Percentiles rank a stretch among this genome's conserved stretches.
Conservation (phyloP, 1,140 invertebrate species). For the Archivesica marissinica region DNA sequence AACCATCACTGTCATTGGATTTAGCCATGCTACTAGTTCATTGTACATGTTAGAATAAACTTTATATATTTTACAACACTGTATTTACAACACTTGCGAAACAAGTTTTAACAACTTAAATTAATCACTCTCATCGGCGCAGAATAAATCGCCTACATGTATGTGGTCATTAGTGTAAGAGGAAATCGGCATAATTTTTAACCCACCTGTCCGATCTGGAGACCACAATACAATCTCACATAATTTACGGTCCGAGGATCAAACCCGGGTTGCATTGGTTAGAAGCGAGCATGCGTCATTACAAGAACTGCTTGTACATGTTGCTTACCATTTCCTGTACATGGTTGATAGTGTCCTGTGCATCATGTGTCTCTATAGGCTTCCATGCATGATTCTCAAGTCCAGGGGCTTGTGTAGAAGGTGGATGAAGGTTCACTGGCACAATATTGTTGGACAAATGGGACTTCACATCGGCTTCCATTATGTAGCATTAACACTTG, state of each 20-base stretch:
- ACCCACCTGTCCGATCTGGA: no score
- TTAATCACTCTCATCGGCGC: background rate
- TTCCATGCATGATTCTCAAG: conserved; percentile 28
- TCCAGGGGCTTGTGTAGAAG: background rate
- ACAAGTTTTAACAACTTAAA: no score
- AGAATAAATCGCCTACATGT: background rate
- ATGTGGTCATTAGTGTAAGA: background rate
- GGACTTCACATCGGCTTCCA: conserved; percentile 9
- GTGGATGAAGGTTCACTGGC: background rate
- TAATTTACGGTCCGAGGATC: no score
- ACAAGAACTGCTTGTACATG: background rate
- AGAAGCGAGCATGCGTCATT: background rate
- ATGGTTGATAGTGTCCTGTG: background rate
- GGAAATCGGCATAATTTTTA: no score
- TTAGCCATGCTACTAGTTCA: background rate
- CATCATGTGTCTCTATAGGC: background rate
- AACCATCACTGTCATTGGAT: background rate
- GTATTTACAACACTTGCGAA: background rate
- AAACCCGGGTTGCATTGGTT: no score
- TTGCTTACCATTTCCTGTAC: conserved; percentile 22
- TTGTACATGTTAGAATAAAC: background rate
- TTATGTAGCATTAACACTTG: no score
- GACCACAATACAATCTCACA: no score
- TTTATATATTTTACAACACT: background rate
- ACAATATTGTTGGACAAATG: background rate